Evolutionary conservation across 2,113 vertebrate species (phyloP), one percentile per base, ranked within the genome.

Genomic region (Ochotona princeps): DNA sequence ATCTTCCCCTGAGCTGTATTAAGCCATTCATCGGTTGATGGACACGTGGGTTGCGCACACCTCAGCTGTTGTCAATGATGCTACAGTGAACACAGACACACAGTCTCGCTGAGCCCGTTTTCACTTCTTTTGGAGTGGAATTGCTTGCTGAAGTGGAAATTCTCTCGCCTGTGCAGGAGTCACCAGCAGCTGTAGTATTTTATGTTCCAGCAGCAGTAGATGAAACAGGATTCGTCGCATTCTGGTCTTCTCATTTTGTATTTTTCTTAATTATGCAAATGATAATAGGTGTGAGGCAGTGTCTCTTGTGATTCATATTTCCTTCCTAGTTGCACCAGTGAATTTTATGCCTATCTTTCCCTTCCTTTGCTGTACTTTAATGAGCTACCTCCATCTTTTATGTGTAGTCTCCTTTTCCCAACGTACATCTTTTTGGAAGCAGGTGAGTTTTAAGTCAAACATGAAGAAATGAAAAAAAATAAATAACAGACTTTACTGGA

Each of bases 241-340:
- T 20, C 26, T 87, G 69, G 49, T 7, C n/a, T 35, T 60, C 25
- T 7, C 81, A 47, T 47, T 91, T 73, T 89, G 32, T 17, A n/a
- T 38, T 70, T 89, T 79, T 30, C 15, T 74, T 78, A 95, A 57
- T 20, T 32, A 23, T 6, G 9, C 4, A 15, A n/a, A 89, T 57
- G 21, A 21, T 75, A 76, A 26, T 47, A 35, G 81, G 20, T 21
- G 3, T 80, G 66, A 81, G 30, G 21, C 18, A 51, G 15, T 54
- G 30, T 83, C 14, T 83, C 5, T 18, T 47, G 32, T 63, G 32
- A 18, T 23, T 30, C 25, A 44, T 63, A 65, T 51, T 74, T 93
- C 79, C 76, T 79, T 87, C n/a, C 74, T 92, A 60, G 23, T 60
- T 93, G 54, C 11, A 90, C 30, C 66, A 90, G 66, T 88, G 51